Base-by-base conservation (phyloP, 2,888 invertebrate genomes). In the Drosophila glabriapex region DNA sequence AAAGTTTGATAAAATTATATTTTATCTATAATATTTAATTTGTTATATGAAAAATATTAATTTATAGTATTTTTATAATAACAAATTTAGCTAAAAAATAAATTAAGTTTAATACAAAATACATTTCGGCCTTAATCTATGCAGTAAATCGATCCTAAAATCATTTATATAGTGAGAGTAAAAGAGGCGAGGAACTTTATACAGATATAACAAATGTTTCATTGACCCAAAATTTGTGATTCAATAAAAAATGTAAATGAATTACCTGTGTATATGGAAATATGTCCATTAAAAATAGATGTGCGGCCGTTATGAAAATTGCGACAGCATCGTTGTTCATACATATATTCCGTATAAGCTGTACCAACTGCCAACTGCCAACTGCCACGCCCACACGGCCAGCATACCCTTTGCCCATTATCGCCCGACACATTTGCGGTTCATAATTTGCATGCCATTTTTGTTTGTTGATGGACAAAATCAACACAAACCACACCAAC, bases 391-490 rank as follows among this genome's bases (percentile, higher is more conserved):
- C 70, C 67, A 60, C 58, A 31, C 31, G 14, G 9, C 14, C 29
- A 25, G 12, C 31, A n/a, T 39, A 55, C 22, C 10, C 54, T 35
- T n/a, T 35, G 43, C 46, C 52, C 53, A 58, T 43, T 1, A 41
- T 52, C 60, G 25, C 43, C 70, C 14, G 63, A 52, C 88, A 85
- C 88, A 85, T 85, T 85, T 88, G 85, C 83, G 90, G 85, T 89
- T 90, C 88, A 85, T 85, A 85, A 85, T 85, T 89, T 89, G 90
- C 78, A 78, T 82, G 85, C 71, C 85, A 87, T 82, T 85, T 85
- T 88, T 85, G 85, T 89, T 89, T 83, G 85, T 88, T 85, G 85
- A 89, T 88, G 90, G 85, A 88, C 90, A 87, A 88, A 89, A 89
- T 85, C 85, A 89, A 85, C 84, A 85, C 87, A 78, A 65, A 31